Evolutionary conservation across 2,888 invertebrate genomes (phyloP).

Genomic region (Phaedon cochleariae): DNA sequence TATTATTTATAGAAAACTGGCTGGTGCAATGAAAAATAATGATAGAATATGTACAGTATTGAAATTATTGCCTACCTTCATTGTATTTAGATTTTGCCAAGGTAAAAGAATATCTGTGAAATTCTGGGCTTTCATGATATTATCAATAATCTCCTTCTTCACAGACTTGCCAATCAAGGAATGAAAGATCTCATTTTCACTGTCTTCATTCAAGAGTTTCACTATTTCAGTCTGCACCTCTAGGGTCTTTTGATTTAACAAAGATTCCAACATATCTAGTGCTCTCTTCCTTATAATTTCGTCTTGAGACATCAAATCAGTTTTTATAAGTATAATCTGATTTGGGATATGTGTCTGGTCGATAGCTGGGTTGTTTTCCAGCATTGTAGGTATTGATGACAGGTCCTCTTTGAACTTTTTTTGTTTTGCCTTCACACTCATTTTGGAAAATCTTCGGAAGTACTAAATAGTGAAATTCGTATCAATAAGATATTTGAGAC

Average conservation of each 20-base stretch:
- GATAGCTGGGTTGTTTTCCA: conserved; percentile 15
- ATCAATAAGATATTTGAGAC: not conserved
- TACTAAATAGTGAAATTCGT: not conserved
- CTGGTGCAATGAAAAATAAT: too few relatives aligned
- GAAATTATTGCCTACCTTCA: too few relatives aligned
- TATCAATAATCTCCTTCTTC: conserved; percentile 16
- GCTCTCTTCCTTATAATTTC: conserved; percentile 21
- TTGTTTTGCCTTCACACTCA: conserved; percentile 17
- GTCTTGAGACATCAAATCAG: conserved; percentile 17
- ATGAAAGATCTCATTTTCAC: conserved; percentile 19
- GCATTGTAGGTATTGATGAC: conserved; percentile 16
- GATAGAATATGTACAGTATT: too few relatives aligned
- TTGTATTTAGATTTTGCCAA: conserved; percentile 24
- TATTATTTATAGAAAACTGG: too few relatives aligned
- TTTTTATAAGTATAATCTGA: conserved; percentile 22
- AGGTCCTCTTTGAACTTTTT: conserved; percentile 28
- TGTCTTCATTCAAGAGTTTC: conserved; percentile 14
- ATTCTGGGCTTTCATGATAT: conserved; percentile 15
- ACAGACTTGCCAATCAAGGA: conserved; percentile 15
- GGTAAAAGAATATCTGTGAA: conserved; percentile 22
- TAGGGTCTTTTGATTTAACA: conserved; percentile 14
- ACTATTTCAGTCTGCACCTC: conserved; percentile 23
- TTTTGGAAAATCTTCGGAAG: conserved; percentile 9
- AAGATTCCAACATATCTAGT: conserved; percentile 22
- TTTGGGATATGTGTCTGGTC: conserved; percentile 20